Evolutionary conservation across 92 coral and sea anemone species (phyloP), one percentile per base, ranked within the genome.

Genomic region (Epizoanthus fatuus): DNA sequence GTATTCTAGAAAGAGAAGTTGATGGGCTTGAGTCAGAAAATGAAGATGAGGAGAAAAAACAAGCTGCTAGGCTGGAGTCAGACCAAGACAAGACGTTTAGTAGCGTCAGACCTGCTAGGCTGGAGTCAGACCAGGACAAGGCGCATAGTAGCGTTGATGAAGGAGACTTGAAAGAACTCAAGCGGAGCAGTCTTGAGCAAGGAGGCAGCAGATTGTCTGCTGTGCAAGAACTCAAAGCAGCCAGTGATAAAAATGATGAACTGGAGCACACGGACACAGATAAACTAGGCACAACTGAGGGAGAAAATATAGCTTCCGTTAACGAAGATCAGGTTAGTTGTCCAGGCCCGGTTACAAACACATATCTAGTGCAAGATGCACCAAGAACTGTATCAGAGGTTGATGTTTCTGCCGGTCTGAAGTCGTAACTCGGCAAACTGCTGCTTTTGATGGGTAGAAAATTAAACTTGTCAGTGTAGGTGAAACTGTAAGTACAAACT

Each of bases 1-100:
- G 55, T 44, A 77, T 44, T 77, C 47, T 77, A 14, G 70, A 77
- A 62, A 77, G 82, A 22, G 82, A 77, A 77, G 56, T 77, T 12
- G 82, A 77, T 40, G 82, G 82, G 3, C 54, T 77, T 56, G 82
- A 77, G 44, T 77, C 82, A 39, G 82, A 77, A 13, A 60, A 42
- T 20, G 82, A 77, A 20, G 70, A 62, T 22, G 69, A 77, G 38
- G 57, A 44, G 45, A 16, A 38, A 62, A 40, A 60, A 7, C 22
- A 17, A 20, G 29, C 40, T 6, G 47, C 9, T 17, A 20, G 35
- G 6, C 25, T 39, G 19, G 71, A 22, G 47, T 15, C 2, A 2
- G 42, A 15, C n/a, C 72, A 37, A 66, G 49, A 32, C 72, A 66
- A 37, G 72, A 32, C 15, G n/a, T n/a, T 10, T 3, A 25, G 32